A percentile compares a stretch with the other conserved stretches of the same genome.
These are phyloP conservation scores for Galeopsomyia nigrocyanea DNA, from an alignment of 2,888 invertebrate genomes.

Conservation along the genomic window DNA sequence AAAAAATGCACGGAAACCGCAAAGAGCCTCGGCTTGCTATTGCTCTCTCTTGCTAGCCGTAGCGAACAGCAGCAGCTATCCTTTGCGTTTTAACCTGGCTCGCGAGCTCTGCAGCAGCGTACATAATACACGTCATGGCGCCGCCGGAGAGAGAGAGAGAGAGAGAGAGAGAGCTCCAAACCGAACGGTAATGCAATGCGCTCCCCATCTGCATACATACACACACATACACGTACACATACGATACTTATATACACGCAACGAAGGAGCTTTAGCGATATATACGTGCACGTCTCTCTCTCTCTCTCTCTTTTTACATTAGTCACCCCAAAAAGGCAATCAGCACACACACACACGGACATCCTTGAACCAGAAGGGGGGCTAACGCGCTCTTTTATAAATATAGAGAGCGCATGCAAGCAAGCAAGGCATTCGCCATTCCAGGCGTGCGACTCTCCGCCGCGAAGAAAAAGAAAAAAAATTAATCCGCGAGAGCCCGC, in stretches of 20 bases:
- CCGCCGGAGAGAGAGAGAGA: conserved; percentile 4
- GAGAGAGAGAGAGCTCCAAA: too few relatives aligned
- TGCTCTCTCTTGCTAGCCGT: neutral
- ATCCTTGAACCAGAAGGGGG: conserved; percentile 2
- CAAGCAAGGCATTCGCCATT: conserved; percentile 12
- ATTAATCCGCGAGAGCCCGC: neutral
- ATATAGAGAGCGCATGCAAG: neutral
- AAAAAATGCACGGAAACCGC: conserved; percentile 40
- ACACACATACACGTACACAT: conserved; percentile 1
- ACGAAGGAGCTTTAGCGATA: neutral
- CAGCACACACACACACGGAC: neutral
- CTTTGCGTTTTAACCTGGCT: conserved; percentile 9
- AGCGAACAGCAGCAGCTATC: neutral
- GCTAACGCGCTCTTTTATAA: conserved; percentile 1
- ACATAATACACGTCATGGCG: conserved; percentile 35
- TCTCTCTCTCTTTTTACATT: too few relatives aligned
- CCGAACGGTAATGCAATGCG: conserved; percentile 32
- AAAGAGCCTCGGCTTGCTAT: conserved; percentile 33
- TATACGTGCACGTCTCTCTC: too few relatives aligned
- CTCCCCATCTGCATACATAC: conserved; percentile 10
- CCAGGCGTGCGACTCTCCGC: conserved; percentile 6
- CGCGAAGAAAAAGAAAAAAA: neutral
- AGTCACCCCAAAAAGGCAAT: conserved; percentile 31
- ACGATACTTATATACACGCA: too few relatives aligned
- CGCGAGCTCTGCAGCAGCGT: too few relatives aligned